Evolutionary conservation across 1,140 invertebrate species (phyloP).

Genomic region (Batillaria attramentaria): DNA sequence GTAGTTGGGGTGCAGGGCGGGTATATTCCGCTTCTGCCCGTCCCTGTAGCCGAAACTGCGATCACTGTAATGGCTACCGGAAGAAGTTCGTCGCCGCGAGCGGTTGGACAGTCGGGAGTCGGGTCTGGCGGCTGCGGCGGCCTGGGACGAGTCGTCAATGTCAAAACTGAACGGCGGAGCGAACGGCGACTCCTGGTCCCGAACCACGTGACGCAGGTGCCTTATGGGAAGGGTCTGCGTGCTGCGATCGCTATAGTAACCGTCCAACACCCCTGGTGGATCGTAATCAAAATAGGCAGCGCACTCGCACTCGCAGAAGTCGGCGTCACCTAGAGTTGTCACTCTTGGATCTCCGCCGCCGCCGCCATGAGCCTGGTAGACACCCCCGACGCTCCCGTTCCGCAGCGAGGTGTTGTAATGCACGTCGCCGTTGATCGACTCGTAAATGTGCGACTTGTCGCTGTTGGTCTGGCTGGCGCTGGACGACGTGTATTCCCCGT

Average conservation of each 20-base stretch:
- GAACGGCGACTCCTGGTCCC: constrained; percentile 12
- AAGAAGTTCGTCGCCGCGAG: constrained; percentile 33
- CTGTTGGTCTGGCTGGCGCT: constrained; percentile 40
- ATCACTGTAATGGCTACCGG: constrained; percentile 38
- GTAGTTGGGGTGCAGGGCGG: constrained; percentile 44
- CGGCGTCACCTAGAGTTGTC: not conserved
- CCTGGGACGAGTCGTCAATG: not conserved
- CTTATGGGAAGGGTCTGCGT: constrained; percentile 40
- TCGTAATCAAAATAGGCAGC: constrained; percentile 8
- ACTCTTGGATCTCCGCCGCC: constrained; percentile 14
- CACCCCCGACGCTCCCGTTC: constrained; percentile 11
- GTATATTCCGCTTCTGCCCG: constrained; percentile 34
- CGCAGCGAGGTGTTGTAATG: constrained; percentile 13
- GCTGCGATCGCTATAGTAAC: constrained; percentile 41
- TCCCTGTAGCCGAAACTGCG: constrained; percentile 33
- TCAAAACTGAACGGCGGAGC: constrained; percentile 13
- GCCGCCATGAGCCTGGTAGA: not conserved
- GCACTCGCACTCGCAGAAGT: constrained; percentile 30
- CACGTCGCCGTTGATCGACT: constrained; percentile 43
- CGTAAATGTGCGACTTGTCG: constrained; percentile 40
- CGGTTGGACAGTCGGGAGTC: constrained; percentile 26
- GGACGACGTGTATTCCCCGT: constrained; percentile 33
- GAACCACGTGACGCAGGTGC: constrained; percentile 31
- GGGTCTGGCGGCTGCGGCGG: not conserved
- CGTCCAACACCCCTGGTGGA: constrained; percentile 19